Evolutionary conservation across 1,140 invertebrate genomes (phyloP).

Genomic region (Pararge aegeria): DNA sequence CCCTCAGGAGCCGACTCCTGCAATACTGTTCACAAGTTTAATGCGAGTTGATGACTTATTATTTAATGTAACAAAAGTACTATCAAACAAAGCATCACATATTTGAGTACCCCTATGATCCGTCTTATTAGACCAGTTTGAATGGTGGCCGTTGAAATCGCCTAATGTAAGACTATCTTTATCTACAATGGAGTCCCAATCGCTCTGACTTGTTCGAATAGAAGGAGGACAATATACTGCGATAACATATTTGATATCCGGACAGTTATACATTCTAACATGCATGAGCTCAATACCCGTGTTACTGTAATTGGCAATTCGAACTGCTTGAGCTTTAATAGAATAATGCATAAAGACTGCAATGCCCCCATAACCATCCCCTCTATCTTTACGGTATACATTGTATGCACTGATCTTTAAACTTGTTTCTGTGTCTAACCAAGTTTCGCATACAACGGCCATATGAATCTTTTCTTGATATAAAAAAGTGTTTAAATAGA

Average conservation of each 20-base stretch:
- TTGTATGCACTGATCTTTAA: constrained; percentile 28
- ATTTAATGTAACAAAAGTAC: constrained; percentile 26
- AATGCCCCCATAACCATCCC: constrained; percentile 34
- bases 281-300: constrained; percentile 13
- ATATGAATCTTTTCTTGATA: too few relatives aligned
- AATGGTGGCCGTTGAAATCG: constrained; percentile 34
- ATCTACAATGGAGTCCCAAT: constrained; percentile 28
- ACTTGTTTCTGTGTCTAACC: constrained; percentile 20
- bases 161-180: constrained; percentile 27
- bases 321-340: constrained; percentile 11
- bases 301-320: not conserved
- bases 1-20: too few relatives aligned
- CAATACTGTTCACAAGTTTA: too few relatives aligned
- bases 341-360: constrained; percentile 32
- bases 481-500: constrained; percentile 32
- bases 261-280: constrained; percentile 22
- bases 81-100: constrained; percentile 21
- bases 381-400: constrained; percentile 29
- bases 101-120: constrained; percentile 29
- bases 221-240: constrained; percentile 30
- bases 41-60: too few relatives aligned
- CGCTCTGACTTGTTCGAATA: constrained; percentile 11
- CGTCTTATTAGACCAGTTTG: constrained; percentile 27
- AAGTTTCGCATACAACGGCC: constrained; percentile 35
- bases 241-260: constrained; percentile 24